These are phyloP conservation scores for Ditula angustiorana DNA, from an alignment of 2,888 invertebrate species.

Conservation along the genomic window DNA sequence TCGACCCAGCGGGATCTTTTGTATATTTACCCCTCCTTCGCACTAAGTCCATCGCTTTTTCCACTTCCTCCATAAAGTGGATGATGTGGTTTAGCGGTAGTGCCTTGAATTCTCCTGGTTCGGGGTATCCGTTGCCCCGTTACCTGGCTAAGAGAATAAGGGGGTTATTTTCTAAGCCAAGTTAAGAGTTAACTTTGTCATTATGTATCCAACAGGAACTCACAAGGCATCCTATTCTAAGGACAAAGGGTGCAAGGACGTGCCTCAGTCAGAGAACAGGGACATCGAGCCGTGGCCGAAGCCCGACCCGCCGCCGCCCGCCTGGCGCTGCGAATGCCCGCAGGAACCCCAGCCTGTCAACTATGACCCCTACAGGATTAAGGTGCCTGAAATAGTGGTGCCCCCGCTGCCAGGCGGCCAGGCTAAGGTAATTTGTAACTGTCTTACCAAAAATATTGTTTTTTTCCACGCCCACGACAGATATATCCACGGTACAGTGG, in stretches of 20 bases:
- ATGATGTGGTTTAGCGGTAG: too few species aligned
- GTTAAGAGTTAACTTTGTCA: background rate
- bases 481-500: too few species aligned
- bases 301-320: conserved; percentile 50
- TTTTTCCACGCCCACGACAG: too few species aligned
- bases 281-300: conserved; percentile 71
- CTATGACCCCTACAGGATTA: conserved; percentile 77
- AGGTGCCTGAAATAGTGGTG: conserved; percentile 70
- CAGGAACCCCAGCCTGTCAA: conserved; percentile 66
- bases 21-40: too few species aligned
- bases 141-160: too few species aligned
- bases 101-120: too few species aligned
- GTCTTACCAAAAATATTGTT: too few species aligned
- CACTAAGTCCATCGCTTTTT: too few species aligned
- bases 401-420: conserved; percentile 71
- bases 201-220: background rate
- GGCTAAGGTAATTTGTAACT: conserved; percentile 69
- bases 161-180: too few species aligned
- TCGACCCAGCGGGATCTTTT: too few species aligned
- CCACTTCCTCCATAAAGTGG: too few species aligned
- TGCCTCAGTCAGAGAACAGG: conserved; percentile 62
- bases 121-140: too few species aligned
- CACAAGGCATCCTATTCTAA: conserved; percentile 52
- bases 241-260: conserved; percentile 60
- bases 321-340: conserved; percentile 67